phyloP scores from a whole-genome alignment of 1,140 invertebrate genomes.

The Hesperophylax magnus region DNA sequence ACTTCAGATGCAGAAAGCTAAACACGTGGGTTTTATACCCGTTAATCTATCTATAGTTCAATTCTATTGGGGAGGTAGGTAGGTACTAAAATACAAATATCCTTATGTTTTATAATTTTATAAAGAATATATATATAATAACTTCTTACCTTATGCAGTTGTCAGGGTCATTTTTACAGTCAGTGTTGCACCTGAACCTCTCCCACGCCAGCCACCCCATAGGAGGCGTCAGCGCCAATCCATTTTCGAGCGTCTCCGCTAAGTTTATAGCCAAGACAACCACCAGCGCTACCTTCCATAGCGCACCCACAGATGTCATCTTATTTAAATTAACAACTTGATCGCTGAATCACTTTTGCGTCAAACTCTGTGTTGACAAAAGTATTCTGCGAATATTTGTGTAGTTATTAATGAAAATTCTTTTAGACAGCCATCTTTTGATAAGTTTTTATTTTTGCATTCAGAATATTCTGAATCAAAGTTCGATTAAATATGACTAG shows the following conservation, averaged over 20 bases:
- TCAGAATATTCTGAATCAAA: background rate
- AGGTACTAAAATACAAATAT: background rate
- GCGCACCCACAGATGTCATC: conserved; percentile 24
- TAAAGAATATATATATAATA: conserved; percentile 14
- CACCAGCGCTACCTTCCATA: conserved; percentile 10
- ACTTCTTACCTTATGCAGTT: conserved; percentile 89
- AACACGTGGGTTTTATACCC: too few species aligned
- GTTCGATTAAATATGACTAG: background rate
- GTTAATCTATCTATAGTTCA: too few species aligned
- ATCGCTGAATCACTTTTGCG: conserved; percentile 19
- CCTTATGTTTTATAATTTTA: too few species aligned
- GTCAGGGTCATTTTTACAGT: conserved; percentile 92
- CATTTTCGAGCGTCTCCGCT: conserved; percentile 78
- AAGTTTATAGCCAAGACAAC: background rate
- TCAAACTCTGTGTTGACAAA: conserved; percentile 5
- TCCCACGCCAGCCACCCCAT: conserved; percentile 96
- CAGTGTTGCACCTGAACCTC: conserved; percentile 92
- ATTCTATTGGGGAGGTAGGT: background rate
- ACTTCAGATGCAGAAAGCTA: too few species aligned
- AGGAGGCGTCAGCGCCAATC: conserved; percentile 86
- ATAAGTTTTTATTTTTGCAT: background rate
- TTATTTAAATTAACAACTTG: background rate
- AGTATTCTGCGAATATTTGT: background rate
- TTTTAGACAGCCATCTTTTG: conserved; percentile 10
- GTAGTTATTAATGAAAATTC: background rate